Evolutionary conservation across 2,888 invertebrate genomes (phyloP), one percentile per base, ranked within the genome.

Genomic region (Lithodes maja): DNA sequence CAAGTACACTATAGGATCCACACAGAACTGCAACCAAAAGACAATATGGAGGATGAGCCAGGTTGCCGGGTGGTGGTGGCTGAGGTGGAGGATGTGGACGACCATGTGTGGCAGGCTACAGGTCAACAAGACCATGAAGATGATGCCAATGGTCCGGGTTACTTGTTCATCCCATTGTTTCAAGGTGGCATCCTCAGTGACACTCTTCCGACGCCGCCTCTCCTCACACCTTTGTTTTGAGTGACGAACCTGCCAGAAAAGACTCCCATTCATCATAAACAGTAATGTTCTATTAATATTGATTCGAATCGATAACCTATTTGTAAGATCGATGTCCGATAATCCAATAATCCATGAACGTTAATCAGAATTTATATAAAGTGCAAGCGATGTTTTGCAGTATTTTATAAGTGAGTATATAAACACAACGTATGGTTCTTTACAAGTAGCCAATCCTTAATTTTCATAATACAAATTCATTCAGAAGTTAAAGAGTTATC

Each of bases 111-210:
- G 87, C 12, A 87, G 78, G 78, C 83, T 83, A 61, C 87, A 87
- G 33, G 54, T 53, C 49, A 87, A 15, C 69, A 87, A 78, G 69
- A 87, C 52, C n/a, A 87, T 7, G 71, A 83, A 87, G 79, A 87
- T 83, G 49, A 87, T 82, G 2, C 83, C 54, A 55, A 87, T 87
- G 78, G 87, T 83, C 12, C 69, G 7, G 3, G 87, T 87, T n/a
- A 87, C 87, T 7, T 87, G 83, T 33, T 87, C 87, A 71, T 87
- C 87, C 87, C 87, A 87, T 50, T 83, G 87, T 15, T 61, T 75
- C 15, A 87, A 33, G 0, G 55, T 68, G 17, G 61, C 61, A 53
- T 83, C 83, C 15, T 78, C 78, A 7, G 12, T 33, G 1, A 68
- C 87, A 33, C 78, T 71, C 71, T 71, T 69, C 0, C 87, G 71